Evolutionary conservation across 30 jellyfish, hydroid and myxozoan genomes (phyloP).

Genomic region (Chrysaora quinquecirrha): DNA sequence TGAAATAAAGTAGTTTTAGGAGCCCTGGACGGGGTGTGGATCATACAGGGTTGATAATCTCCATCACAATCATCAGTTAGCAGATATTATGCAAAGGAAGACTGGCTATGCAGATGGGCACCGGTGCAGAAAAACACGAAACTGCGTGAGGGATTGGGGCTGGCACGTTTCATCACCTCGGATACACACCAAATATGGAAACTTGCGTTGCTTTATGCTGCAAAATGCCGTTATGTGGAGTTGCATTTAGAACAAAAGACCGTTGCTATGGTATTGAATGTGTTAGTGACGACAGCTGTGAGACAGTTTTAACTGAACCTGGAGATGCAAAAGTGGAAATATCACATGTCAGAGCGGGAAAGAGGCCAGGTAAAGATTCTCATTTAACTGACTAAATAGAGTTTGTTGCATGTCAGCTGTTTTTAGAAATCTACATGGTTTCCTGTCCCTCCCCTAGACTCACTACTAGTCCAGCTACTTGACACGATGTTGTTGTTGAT

Average conservation of each 20-base stretch:
- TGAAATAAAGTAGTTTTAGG: too few species aligned
- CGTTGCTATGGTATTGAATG: constrained; percentile 96
- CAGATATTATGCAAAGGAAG: constrained; percentile 42
- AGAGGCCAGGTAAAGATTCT: constrained; percentile 84
- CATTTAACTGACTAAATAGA: too few species aligned
- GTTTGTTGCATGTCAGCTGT: too few species aligned
- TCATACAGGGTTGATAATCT: constrained; percentile 30
- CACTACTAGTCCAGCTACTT: too few species aligned
- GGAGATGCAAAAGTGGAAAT: constrained; percentile 76
- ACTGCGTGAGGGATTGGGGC: constrained; percentile 90
- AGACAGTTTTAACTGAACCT: constrained; percentile 65
- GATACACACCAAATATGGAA: constrained; percentile 93
- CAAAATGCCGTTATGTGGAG: constrained; percentile 91
- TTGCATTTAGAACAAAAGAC: constrained; percentile 83
- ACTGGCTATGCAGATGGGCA: constrained; percentile 92
- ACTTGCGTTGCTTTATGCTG: constrained; percentile 94
- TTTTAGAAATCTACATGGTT: too few species aligned
- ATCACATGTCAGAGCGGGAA: constrained; percentile 96
- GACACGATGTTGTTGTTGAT: too few species aligned
- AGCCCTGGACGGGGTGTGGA: constrained; percentile 3
- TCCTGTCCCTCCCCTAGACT: too few species aligned
- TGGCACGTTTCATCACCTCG: constrained; percentile 89
- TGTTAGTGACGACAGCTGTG: constrained; percentile 87
- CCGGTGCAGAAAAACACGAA: constrained; percentile 76
- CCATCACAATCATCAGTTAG: constrained; percentile 51